These are phyloP conservation scores for Erebia ligea DNA, from an alignment of 2,888 invertebrate genomes.

Conservation along the genomic window DNA sequence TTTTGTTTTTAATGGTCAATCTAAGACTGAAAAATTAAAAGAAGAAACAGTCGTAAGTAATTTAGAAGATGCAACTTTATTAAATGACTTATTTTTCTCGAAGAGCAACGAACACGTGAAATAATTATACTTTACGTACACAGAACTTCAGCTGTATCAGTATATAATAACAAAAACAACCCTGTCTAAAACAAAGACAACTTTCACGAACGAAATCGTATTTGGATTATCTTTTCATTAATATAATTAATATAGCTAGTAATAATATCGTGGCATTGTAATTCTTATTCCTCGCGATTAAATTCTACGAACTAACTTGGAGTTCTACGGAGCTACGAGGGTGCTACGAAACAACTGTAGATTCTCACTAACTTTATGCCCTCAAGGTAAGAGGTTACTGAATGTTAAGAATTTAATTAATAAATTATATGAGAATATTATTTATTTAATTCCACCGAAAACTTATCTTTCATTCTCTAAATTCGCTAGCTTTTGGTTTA, in stretches of 20 bases:
- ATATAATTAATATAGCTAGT: constrained; percentile 21
- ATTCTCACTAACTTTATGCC: constrained; percentile 15
- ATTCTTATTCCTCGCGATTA: constrained; percentile 26
- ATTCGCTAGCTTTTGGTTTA: too few relatives aligned
- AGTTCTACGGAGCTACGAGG: constrained; percentile 49
- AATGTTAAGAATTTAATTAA: constrained; percentile 9
- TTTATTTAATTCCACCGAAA: constrained; percentile 2
- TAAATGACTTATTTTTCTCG: neutral
- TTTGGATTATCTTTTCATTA: constrained; percentile 28
- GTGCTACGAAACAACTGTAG: constrained; percentile 46
- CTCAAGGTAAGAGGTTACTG: constrained; percentile 2
- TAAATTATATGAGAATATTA: neutral
- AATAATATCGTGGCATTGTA: constrained; percentile 19
- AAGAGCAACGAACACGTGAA: constrained; percentile 20
- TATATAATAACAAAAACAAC: constrained; percentile 25
- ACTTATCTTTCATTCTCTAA: neutral
- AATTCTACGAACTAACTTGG: constrained; percentile 23
- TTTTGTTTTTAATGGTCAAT: too few relatives aligned
- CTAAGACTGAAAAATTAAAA: too few relatives aligned
- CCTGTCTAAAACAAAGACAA: constrained; percentile 23
- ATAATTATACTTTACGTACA: constrained; percentile 19
- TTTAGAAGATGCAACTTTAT: constrained; percentile 5
- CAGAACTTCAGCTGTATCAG: constrained; percentile 12
- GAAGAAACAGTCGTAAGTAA: neutral
- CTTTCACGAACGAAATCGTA: constrained; percentile 22